These are phyloP conservation scores for Anhinga anhinga DNA, from an alignment of 2,113 vertebrate genomes.

Conservation along the genomic window DNA sequence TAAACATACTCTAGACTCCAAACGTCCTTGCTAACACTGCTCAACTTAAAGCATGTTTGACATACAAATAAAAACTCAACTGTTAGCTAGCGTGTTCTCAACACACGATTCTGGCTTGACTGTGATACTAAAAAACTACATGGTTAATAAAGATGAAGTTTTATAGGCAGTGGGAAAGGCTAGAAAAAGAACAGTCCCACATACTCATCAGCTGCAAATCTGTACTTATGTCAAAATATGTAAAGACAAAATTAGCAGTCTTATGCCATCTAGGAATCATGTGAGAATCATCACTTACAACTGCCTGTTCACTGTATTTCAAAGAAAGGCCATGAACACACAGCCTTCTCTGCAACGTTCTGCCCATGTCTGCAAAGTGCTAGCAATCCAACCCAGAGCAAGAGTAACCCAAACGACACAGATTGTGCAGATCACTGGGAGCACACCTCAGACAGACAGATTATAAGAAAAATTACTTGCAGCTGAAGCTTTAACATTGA, in stretches of 20 bases:
- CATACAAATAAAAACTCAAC: neutral
- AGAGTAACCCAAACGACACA: neutral
- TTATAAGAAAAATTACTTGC: neutral
- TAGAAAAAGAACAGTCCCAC: neutral
- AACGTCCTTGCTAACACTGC: neutral
- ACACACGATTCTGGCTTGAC: fast-evolving
- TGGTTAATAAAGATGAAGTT: neutral
- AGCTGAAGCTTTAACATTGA: neutral
- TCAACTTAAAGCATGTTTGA: neutral
- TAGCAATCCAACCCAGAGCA: neutral
- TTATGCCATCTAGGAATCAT: neutral
- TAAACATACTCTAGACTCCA: neutral
- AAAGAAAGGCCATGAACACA: neutral
- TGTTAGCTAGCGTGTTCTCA: neutral
- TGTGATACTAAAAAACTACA: neutral
- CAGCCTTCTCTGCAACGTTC: neutral
- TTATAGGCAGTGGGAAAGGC: neutral
- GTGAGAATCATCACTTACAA: neutral
- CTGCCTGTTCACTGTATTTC: neutral
- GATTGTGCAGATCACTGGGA: neutral
- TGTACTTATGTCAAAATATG: neutral
- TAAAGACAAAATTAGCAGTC: neutral
- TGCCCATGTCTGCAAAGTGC: neutral
- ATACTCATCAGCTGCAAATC: neutral
- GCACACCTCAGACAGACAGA: neutral